These are phyloP conservation scores for Vulpes ferrilata DNA, from an alignment of 2,113 vertebrate species.

Conservation along the genomic window DNA sequence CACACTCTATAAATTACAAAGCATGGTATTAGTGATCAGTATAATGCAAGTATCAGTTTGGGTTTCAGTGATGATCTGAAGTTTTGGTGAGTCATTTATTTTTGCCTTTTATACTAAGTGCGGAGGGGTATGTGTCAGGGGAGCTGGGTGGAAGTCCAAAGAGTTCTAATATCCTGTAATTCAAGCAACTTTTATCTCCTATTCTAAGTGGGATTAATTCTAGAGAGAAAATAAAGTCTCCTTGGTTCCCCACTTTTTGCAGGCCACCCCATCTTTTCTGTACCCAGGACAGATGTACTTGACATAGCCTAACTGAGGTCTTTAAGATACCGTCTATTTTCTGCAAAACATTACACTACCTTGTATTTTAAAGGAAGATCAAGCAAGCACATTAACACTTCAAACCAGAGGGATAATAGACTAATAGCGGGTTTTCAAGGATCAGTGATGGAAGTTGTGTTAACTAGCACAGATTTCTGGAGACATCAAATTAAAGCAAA, in stretches of 20 bases:
- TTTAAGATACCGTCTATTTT: not conserved
- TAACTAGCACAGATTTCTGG: not conserved
- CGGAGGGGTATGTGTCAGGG: not conserved
- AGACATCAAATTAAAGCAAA: not conserved
- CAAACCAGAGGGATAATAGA: not conserved
- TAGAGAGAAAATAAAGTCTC: not conserved
- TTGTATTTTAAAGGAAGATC: not conserved
- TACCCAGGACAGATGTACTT: not conserved
- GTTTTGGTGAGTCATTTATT: constrained; percentile 28
- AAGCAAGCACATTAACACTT: not conserved
- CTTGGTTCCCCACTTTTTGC: not conserved
- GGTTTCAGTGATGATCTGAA: not conserved
- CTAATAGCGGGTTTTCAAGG: not conserved
- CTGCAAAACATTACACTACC: not conserved
- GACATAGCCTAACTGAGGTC: not conserved
- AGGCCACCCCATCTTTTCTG: not conserved
- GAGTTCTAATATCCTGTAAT: not conserved
- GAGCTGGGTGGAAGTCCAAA: not conserved
- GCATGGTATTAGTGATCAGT: not conserved
- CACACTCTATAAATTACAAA: not conserved
- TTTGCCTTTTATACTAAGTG: constrained; percentile 1
- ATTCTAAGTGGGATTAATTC: not conserved
- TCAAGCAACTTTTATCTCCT: not conserved
- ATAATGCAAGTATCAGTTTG: not conserved
- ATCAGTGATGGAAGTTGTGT: not conserved